Conservation (phyloP, 2,797 vertebrate genomes). For the Furcifer pardalis region DNA sequence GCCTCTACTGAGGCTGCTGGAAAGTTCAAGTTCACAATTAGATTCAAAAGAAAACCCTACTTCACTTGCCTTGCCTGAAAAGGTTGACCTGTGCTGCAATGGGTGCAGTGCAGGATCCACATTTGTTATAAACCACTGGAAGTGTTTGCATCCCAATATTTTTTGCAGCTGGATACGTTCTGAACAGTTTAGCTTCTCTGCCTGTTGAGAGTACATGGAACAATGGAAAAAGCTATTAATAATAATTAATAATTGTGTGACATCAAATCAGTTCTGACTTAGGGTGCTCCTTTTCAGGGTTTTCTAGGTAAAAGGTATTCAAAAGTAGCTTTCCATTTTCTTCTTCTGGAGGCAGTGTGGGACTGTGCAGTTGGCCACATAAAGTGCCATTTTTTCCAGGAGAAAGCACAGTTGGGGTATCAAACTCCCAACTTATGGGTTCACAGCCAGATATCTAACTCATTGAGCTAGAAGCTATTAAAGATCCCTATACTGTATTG, state of each 20-base stretch:
- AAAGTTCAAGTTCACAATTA: not conserved
- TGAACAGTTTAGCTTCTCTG: slow-evolving; percentile 79
- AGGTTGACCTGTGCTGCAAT: slow-evolving; percentile 70
- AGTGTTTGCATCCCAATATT: slow-evolving; percentile 82
- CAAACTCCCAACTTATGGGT: too few relatives aligned
- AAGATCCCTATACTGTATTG: not conserved
- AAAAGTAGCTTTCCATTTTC: too few relatives aligned
- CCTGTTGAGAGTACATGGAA: slow-evolving; percentile 65
- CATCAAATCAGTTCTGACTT: too few relatives aligned
- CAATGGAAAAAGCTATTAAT: not conserved
- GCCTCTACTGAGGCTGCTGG: not conserved
- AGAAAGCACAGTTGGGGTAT: too few relatives aligned
- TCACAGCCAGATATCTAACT: too few relatives aligned
- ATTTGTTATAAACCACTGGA: slow-evolving; percentile 88
- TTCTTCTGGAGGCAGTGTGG: too few relatives aligned
- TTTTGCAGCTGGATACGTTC: slow-evolving; percentile 82
- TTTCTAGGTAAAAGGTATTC: too few relatives aligned
- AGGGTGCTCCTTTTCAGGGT: too few relatives aligned
- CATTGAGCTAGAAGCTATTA: too few relatives aligned
- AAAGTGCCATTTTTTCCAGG: too few relatives aligned
- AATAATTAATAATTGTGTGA: too few relatives aligned
- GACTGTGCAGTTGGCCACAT: too few relatives aligned
- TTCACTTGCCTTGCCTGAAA: slow-evolving; percentile 77
- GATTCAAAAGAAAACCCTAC: slow-evolving; percentile 8
- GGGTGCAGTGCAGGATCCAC: slow-evolving; percentile 84